These are phyloP conservation scores for Eulacestoma nigropectus DNA, from an alignment of 2,113 vertebrate genomes.

Conservation along the genomic window DNA sequence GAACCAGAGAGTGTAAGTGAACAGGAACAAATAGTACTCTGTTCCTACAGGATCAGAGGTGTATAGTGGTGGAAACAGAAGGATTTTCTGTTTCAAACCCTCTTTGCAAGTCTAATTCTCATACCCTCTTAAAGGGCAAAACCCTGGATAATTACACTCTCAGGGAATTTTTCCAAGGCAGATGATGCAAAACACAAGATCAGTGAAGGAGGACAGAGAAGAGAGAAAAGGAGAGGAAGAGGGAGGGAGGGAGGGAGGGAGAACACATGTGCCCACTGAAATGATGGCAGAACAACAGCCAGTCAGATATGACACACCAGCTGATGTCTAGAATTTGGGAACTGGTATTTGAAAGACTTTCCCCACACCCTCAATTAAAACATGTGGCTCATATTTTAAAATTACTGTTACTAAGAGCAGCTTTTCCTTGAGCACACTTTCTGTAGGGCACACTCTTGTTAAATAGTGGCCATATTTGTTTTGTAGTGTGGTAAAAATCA, in stretches of 20 bases:
- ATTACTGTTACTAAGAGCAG: background rate
- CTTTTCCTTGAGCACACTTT: background rate
- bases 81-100: constrained; percentile 34
- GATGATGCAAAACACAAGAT: background rate
- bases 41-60: constrained; percentile 21
- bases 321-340: background rate
- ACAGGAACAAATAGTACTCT: background rate
- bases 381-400: background rate
- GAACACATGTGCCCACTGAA: background rate
- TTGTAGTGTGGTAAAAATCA: background rate
- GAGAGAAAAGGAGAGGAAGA: background rate
- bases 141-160: background rate
- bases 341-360: background rate
- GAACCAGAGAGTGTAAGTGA: background rate
- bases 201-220: background rate
- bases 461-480: background rate
- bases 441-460: background rate
- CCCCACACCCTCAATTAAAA: background rate
- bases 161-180: background rate
- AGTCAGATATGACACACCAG: background rate
- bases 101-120: constrained; percentile 3
- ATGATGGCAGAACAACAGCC: background rate
- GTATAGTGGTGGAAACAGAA: background rate
- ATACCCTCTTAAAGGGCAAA: background rate
- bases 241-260: background rate